phyloP scores from a whole-genome alignment of 2,113 vertebrate genomes.

The Heteronetta atricapilla region DNA sequence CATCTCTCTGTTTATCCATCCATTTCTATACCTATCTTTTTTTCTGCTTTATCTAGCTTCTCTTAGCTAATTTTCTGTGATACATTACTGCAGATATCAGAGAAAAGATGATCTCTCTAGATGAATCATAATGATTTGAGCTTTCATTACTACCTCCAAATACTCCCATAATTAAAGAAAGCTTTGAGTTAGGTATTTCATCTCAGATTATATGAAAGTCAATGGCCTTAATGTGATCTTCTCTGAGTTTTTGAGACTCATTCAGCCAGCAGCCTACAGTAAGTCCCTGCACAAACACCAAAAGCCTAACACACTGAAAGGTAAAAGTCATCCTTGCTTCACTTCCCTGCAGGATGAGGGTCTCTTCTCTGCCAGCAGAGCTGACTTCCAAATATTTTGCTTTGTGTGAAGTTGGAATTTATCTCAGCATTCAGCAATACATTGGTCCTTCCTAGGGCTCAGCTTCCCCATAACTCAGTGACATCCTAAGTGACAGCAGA shows the following conservation, averaged over 20 bases:
- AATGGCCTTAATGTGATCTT: not conserved
- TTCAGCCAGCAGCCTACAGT: not conserved
- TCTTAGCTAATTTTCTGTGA: not conserved
- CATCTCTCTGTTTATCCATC: not conserved
- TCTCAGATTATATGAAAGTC: not conserved
- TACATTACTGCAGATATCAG: not conserved
- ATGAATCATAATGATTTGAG: not conserved
- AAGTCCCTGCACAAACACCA: not conserved
- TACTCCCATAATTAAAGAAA: not conserved
- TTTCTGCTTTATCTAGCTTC: not conserved
- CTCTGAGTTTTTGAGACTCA: not conserved
- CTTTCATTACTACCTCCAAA: not conserved
- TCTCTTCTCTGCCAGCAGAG: not conserved
- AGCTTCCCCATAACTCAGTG: not conserved
- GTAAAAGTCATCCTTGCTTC: not conserved
- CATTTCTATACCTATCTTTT: not conserved
- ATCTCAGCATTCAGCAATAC: not conserved
- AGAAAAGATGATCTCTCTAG: not conserved
- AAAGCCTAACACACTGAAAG: not conserved
- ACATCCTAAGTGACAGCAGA: not conserved
- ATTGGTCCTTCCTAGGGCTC: not conserved
- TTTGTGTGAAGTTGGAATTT: not conserved
- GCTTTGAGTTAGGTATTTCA: not conserved
- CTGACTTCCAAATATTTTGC: not conserved
- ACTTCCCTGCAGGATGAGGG: not conserved